phyloP scores from a whole-genome alignment of 2,797 vertebrate species.

The Anabas testudineus region DNA sequence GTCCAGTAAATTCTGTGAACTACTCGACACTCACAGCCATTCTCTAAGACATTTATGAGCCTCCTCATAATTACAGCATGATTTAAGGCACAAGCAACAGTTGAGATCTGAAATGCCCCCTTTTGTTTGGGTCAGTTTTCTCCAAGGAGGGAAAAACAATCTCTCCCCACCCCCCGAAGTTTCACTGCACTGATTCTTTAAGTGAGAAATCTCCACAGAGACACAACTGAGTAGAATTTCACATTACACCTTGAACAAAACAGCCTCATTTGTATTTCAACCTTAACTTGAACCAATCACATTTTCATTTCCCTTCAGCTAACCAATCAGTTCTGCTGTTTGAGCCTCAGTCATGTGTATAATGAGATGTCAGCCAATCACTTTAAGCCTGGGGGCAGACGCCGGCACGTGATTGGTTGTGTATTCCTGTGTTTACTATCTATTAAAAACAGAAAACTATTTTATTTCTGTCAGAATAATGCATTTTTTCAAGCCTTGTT shows the following conservation, averaged over 20 bases:
- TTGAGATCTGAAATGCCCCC: background rate
- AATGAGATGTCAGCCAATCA: conserved; percentile 71
- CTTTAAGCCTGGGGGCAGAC: conserved; percentile 26
- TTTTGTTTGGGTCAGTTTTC: background rate
- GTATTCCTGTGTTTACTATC: background rate
- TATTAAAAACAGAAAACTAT: background rate
- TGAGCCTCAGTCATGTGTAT: conserved; percentile 41
- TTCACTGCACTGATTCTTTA: background rate
- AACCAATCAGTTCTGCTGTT: conserved; percentile 61
- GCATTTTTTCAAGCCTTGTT: background rate
- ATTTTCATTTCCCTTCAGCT: conserved; percentile 44
- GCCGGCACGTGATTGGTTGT: conserved; percentile 27
- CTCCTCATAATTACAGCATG: too few species aligned
- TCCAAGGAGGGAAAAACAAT: background rate
- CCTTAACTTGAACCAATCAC: conserved; percentile 44
- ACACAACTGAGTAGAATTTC: conserved; percentile 3
- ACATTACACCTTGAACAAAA: conserved; percentile 33
- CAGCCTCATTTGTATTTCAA: conserved; percentile 45
- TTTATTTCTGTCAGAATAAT: background rate
- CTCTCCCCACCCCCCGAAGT: background rate
- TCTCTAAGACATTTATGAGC: too few species aligned
- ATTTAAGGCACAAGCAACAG: too few species aligned
- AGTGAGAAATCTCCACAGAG: background rate
- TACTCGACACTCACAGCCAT: too few species aligned
- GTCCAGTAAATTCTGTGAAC: too few species aligned